Base-by-base conservation (phyloP, 2,888 invertebrate species). In the Zeuzera pyrina region DNA sequence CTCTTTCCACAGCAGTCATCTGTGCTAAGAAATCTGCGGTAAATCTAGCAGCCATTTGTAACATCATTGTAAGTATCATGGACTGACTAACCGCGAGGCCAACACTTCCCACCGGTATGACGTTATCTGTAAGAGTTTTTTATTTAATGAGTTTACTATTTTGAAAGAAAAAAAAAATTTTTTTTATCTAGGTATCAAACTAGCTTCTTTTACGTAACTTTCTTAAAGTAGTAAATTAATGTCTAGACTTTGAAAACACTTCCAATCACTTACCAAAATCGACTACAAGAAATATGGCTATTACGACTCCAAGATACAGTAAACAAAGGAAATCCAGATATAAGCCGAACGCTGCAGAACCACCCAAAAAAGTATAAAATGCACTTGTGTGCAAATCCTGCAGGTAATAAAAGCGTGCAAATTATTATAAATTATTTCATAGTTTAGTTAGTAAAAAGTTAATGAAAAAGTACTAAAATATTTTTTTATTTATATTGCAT, bases 11-110 rank as follows among this genome's bases (percentile, higher is more conserved):
- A 0, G 91, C 71, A 0, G 83, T 83, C 76, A 79, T 77, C 37
- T 81, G 77, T 2, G 61, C 78, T 11, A 81, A 55, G 21, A 91
- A 86, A 65, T 95, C 94, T 0, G 94, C 92, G 7, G 92, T 91
- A 57, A 93, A 93, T 11, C 93, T 77, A 57, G 95, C 91, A 0
- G 92, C 92, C 92, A 93, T 94, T 49, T 87, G 87, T 37, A 87
- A 57, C 63, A 90, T 64, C 52, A 88, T 86, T 1, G 87, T 87
- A 26, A 89, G 57, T 1, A 84, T 70, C 62, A 87, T 83, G 1
- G 88, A 84, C 64, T 89, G 89, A 27, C 88, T 88, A 26, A 89
- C 88, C 0, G 89, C 89, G 31, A 89, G 59, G 22, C 88, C 89
- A 6, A 89, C 88, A 50, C 85, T 84, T 3, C 88, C 88, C 12